Evolutionary conservation across 64 coral and sea anemone species (phyloP).

Genomic region (Montipora sp.): DNA sequence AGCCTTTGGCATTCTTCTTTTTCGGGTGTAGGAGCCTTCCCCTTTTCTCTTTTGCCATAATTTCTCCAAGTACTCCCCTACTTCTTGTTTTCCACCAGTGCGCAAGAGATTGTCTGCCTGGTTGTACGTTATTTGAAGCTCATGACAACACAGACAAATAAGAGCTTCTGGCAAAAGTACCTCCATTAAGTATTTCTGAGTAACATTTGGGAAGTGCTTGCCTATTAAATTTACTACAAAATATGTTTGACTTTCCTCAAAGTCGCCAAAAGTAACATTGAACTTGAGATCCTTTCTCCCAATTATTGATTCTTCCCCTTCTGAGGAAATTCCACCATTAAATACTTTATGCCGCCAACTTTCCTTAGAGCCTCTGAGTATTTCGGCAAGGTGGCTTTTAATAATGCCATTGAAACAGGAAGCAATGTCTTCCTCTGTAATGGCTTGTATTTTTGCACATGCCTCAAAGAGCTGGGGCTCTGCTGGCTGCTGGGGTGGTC

Average conservation of each 20-base stretch:
- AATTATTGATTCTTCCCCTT: not conserved
- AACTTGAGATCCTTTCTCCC: not conserved
- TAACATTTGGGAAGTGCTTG: not conserved
- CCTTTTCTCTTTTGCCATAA: not conserved
- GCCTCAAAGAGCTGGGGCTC: too few species aligned
- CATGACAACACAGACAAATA: not conserved
- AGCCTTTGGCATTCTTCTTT: too few species aligned
- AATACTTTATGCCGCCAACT: not conserved
- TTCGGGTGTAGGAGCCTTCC: too few species aligned
- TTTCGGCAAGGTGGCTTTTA: not conserved
- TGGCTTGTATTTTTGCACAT: not conserved
- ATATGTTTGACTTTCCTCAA: not conserved
- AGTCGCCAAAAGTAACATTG: not conserved
- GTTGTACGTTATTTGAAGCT: not conserved
- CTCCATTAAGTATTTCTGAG: not conserved
- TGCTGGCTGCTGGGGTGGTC: too few species aligned
- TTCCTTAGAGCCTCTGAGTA: not conserved
- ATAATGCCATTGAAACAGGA: not conserved
- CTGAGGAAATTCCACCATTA: not conserved
- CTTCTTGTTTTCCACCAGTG: not conserved
- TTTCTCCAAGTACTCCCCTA: not conserved
- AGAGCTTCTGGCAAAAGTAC: slow-evolving; percentile 8
- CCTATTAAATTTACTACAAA: not conserved
- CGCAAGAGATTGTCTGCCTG: not conserved
- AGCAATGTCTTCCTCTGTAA: not conserved